phyloP scores from a whole-genome alignment of 2,797 vertebrate species.

The Leuciscus waleckii region DNA sequence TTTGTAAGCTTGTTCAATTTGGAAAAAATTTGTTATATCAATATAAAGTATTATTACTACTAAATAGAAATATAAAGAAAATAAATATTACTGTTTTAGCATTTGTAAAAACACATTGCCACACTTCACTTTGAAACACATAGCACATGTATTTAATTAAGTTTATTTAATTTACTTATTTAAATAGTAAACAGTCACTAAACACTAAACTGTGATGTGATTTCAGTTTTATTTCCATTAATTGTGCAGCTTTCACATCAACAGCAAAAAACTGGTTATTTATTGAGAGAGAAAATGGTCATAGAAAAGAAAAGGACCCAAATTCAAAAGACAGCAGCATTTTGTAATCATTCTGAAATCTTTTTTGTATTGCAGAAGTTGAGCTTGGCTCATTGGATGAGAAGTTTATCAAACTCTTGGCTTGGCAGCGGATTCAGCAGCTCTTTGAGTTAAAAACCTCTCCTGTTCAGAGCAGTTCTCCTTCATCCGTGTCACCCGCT shows the following conservation, averaged over 20 bases:
- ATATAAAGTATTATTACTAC: background rate
- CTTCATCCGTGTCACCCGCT: slow-evolving; percentile 71
- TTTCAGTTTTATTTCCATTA: background rate
- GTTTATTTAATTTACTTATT: too few relatives aligned
- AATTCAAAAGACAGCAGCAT: background rate
- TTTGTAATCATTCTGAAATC: background rate
- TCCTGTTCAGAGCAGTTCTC: slow-evolving; percentile 71
- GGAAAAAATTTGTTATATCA: background rate
- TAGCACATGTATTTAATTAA: too few relatives aligned
- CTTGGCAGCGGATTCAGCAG: slow-evolving; percentile 98
- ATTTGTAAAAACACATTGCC: too few relatives aligned
- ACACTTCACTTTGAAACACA: too few relatives aligned
- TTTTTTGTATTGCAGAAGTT: slow-evolving; percentile 80
- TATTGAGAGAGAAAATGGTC: background rate
- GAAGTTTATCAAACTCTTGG: slow-evolving; percentile 93
- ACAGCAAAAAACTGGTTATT: background rate
- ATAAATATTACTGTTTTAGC: too few relatives aligned
- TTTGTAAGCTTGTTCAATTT: background rate
- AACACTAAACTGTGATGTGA: too few relatives aligned
- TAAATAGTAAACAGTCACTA: too few relatives aligned
- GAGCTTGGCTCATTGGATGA: slow-evolving; percentile 93
- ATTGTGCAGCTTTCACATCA: background rate
- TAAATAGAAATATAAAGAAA: background rate
- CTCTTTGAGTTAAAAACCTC: slow-evolving; percentile 90
- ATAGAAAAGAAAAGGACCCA: background rate